phyloP scores from a whole-genome alignment of 2,888 invertebrate species.

The Cenopis cana region DNA sequence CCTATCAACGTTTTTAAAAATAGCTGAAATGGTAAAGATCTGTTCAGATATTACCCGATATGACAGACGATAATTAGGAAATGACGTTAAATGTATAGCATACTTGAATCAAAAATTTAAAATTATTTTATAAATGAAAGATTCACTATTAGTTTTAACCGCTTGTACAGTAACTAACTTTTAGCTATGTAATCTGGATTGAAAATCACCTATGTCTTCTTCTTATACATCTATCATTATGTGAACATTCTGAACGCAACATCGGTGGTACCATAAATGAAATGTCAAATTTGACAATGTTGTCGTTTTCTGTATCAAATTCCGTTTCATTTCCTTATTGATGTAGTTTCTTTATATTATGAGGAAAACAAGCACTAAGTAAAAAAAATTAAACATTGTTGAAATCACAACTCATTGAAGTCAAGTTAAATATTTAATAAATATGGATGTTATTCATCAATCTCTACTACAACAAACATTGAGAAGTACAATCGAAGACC shows the following conservation, averaged over 20 bases:
- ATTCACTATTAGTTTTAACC: too few species aligned
- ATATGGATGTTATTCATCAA: conserved; percentile 72
- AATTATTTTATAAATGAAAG: too few species aligned
- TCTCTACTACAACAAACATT: conserved; percentile 66
- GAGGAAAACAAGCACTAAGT: conserved; percentile 18
- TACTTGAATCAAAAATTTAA: too few species aligned
- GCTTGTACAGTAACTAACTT: too few species aligned
- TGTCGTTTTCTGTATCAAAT: conserved; percentile 37
- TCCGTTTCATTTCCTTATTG: conserved; percentile 17
- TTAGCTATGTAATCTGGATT: too few species aligned
- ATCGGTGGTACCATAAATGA: not conserved
- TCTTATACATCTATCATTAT: too few species aligned
- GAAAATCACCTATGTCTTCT: too few species aligned
- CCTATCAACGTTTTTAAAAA: not conserved
- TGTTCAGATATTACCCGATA: not conserved
- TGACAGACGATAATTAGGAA: too few species aligned
- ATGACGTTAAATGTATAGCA: too few species aligned
- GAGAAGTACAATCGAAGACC: conserved; percentile 84
- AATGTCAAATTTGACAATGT: conserved; percentile 36
- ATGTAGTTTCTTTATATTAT: conserved; percentile 7
- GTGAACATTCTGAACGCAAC: too few species aligned
- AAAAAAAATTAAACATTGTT: conserved; percentile 1
- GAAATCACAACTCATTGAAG: conserved; percentile 6
- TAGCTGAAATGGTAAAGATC: not conserved
- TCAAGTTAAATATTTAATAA: conserved; percentile 13